A percentile compares a stretch with the other conserved stretches of the same genome.
Conservation (phyloP, 2,113 vertebrate genomes). For the Blennius ocellaris region DNA sequence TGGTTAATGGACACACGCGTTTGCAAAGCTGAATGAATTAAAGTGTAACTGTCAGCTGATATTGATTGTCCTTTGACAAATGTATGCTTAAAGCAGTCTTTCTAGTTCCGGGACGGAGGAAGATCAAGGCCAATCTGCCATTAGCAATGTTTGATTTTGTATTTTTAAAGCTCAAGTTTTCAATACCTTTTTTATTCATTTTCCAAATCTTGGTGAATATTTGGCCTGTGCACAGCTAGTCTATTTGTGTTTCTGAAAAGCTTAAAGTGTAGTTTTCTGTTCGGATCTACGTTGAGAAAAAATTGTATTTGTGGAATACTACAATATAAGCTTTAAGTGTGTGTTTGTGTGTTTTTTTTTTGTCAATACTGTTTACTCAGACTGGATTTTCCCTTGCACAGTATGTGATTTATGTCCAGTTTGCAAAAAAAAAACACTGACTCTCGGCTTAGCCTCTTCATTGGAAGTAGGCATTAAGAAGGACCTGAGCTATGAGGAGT, state of each 20-base stretch:
- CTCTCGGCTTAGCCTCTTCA: neutral
- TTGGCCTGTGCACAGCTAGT: no score
- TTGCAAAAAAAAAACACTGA: neutral
- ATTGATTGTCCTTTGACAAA: constrained; percentile 13
- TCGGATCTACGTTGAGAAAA: neutral
- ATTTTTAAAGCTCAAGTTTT: neutral
- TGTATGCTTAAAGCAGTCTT: constrained; percentile 7
- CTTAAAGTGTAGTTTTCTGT: no score
- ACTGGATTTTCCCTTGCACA: neutral
- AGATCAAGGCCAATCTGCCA: neutral
- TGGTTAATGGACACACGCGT: neutral
- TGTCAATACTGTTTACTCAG: no score
- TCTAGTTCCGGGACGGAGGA: constrained; percentile 2
- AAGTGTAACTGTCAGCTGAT: neutral
- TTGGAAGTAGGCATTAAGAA: neutral
- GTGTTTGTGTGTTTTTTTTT: neutral
- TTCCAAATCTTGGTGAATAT: no score
- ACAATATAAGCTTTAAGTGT: neutral
- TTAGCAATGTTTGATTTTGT: neutral
- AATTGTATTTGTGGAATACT: neutral
- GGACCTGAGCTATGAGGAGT: constrained; percentile 3
- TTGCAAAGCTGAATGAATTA: constrained; percentile 20
- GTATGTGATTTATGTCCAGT: neutral
- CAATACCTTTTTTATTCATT: neutral
- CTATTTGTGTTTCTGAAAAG: neutral